A percentile compares a stretch with the other conserved stretches of the same genome.
These are phyloP conservation scores for Cephalopterus ornatus DNA, from an alignment of 2,113 vertebrate species.

Conservation along the genomic window DNA sequence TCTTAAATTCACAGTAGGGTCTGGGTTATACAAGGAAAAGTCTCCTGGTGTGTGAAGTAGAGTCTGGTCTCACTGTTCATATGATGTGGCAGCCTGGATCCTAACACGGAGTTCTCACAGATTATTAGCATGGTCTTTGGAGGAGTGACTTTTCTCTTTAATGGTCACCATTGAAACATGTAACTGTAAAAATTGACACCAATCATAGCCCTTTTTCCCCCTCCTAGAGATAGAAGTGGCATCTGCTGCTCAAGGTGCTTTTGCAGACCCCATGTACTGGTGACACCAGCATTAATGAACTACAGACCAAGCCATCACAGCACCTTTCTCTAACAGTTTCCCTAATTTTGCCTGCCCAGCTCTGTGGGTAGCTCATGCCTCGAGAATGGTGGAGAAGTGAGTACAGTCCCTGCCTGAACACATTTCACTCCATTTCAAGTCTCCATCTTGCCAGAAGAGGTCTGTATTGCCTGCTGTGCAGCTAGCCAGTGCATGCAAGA, in stretches of 20 bases:
- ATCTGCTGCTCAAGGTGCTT: background rate
- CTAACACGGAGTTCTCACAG: fast-evolving
- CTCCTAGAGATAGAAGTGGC: background rate
- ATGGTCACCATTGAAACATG: background rate
- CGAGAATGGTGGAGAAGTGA: fast-evolving
- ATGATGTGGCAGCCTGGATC: background rate
- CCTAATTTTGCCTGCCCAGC: background rate
- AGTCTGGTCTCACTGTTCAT: background rate
- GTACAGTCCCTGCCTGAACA: too few species aligned
- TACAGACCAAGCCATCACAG: background rate
- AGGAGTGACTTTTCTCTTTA: background rate
- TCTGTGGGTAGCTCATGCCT: background rate
- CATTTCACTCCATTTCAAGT: background rate
- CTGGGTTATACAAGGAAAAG: background rate
- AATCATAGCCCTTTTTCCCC: background rate
- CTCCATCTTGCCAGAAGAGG: background rate
- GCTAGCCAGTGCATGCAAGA: fast-evolving
- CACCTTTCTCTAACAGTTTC: background rate
- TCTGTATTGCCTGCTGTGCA: background rate
- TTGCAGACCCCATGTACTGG: background rate
- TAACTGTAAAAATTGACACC: background rate
- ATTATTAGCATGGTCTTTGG: background rate
- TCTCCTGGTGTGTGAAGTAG: background rate
- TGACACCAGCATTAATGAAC: background rate
- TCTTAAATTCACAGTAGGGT: background rate